Evolutionary conservation across 30 jellyfish, hydroid and myxozoan genomes (phyloP), one percentile per base, ranked within the genome.

Genomic region (Catostylus mosaicus): DNA sequence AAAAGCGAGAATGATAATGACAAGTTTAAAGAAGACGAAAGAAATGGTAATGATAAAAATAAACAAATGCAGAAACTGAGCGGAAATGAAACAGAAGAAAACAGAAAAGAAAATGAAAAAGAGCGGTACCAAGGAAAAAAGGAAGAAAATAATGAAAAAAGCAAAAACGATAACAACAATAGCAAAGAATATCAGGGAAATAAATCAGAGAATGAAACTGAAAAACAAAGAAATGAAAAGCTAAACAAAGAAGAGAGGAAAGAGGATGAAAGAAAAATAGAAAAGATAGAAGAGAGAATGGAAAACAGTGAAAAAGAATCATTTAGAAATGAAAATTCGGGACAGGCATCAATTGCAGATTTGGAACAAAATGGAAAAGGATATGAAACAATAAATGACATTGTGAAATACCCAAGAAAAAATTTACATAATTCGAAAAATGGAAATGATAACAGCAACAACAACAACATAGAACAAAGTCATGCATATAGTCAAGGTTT

Each of bases 341-440:
- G 75, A 11, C 93, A 70, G 57, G 93, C 86, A 51, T 47, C 85
- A 45, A 67, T 73, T 12, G 86, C 86, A 8, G 93, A 83, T 30
- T 52, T 73, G 16, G 82, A 76, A 34, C 69, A 67, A 31, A 68
- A 70, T 20, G 86, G 86, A 3, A 68, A 70, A 18, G 86, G 86
- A 1, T 88, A 80, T 46, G 92, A 88, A 50, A 89, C 97, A 26
- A 29, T 81, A 1, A 60, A 82, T 33, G 94, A 89, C 38, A 89
- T 89, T 26, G 84, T 89, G 0, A 89, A 89, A 50, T 82, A 80
- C 36, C 97, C 93, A 23, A 78, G 78, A 3, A 80, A 89, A 37
- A 78, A 70, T 24, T 60, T 68, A 2, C 87, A 46, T 20, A 43
- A 40, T 29, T 59, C 84, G 29, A 60, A 65, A n/a, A 38, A 46